These are phyloP conservation scores for Leucosticte australis DNA, from an alignment of 2,113 vertebrate species.

Conservation along the genomic window DNA sequence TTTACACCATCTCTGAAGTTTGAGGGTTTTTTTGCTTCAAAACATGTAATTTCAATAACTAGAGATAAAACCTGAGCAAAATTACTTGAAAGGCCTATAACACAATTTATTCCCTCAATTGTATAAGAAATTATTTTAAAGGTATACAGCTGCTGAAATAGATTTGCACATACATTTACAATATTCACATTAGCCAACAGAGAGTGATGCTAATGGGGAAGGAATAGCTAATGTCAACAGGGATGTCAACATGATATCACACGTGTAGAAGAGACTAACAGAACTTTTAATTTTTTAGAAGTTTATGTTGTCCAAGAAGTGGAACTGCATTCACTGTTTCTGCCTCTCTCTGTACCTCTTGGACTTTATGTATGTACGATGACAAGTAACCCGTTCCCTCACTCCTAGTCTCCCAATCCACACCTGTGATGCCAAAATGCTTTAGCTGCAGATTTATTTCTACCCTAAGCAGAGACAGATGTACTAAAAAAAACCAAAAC, in stretches of 20 bases:
- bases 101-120: neutral
- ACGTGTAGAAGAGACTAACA: neutral
- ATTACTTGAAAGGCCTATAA: neutral
- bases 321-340: neutral
- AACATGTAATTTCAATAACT: neutral
- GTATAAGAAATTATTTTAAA: neutral
- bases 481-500: neutral
- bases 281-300: neutral
- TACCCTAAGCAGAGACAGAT: neutral
- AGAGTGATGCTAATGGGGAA: neutral
- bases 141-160: neutral
- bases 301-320: neutral
- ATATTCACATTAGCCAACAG: neutral
- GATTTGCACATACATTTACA: neutral
- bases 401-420: neutral
- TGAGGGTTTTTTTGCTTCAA: neutral
- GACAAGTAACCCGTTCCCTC: neutral
- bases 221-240: neutral
- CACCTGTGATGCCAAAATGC: neutral
- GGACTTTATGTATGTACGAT: neutral
- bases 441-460: neutral
- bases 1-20: neutral
- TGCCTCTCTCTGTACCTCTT: neutral
- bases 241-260: neutral
- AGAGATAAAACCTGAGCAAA: neutral